Evolutionary conservation across 2,888 invertebrate genomes (phyloP), one percentile per base, ranked within the genome.

Genomic region (Leucophora obtusa): DNA sequence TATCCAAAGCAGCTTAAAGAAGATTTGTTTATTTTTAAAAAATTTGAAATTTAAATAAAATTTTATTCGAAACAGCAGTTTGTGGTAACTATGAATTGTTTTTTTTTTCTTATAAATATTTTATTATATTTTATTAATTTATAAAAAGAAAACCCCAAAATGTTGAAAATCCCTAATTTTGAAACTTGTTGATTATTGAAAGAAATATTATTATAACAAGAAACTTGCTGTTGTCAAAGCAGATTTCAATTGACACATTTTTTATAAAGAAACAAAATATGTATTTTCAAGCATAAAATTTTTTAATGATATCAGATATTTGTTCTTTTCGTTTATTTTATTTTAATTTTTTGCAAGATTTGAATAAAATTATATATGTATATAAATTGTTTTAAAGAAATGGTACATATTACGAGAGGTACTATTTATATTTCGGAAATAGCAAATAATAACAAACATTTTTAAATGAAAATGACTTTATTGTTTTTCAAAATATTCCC

Each of bases 21-120:
- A 35, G 24, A 24, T 47, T 28, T 60, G 9, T 17, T 24, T 6
- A 6, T 28, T 4, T 3, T 43, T 43, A 10, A 24, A 17, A 35
- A 28, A 28, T 6, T 28, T 6, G 43, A 14, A 38, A 33, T 14
- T 54, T 1, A 18, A 56, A 59, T 17, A 56, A 38, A 35, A 56
- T 53, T 24, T 33, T 43, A 2, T n/a, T 33, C n/a, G 7, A 35
- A n/a, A 47, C 50, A 58, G 33, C 1, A 18, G 21, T 47, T 68
- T 24, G 38, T 62, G 79, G 80, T 80, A 76, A 80, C 43, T 75
- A 80, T 71, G 38, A 53, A 28, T 33, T 33, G 24, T n/a, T 28
- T 51, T 50, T 11, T 35, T 58, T 62, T 63, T 18, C 9, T 7
- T 47, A 47, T 38, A 3, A 38, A 3, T 11, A 11, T 10, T 35